These are phyloP conservation scores for Odontocolon sp. DNA, from an alignment of 2,888 invertebrate genomes.

Conservation along the genomic window DNA sequence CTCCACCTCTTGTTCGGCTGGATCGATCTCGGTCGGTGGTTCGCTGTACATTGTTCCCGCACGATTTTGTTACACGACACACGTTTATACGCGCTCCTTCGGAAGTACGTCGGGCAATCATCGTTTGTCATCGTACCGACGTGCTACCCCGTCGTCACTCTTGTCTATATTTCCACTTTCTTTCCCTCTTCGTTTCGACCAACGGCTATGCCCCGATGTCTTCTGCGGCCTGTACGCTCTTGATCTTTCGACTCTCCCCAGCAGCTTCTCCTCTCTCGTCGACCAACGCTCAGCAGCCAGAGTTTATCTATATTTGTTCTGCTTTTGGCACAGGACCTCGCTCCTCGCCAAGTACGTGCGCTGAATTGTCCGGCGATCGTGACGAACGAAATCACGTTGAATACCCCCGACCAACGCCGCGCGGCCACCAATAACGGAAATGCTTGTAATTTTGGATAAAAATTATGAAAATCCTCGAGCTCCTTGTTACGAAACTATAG, in stretches of 20 bases:
- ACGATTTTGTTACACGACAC: slow-evolving; percentile 18
- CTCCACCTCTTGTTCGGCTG: slow-evolving; percentile 12
- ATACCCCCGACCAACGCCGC: slow-evolving; percentile 11
- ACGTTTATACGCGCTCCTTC: slow-evolving; percentile 46
- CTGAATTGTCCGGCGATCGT: slow-evolving; percentile 60
- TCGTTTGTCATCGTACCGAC: slow-evolving; percentile 67
- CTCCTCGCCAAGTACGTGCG: slow-evolving; percentile 62
- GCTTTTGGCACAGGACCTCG: slow-evolving; percentile 57
- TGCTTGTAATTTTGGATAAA: too few relatives aligned
- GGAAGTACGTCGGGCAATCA: slow-evolving; percentile 69
- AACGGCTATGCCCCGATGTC: too few relatives aligned
- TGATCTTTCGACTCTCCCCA: slow-evolving; percentile 27
- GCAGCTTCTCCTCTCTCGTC: slow-evolving; percentile 6
- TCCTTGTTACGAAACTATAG: too few relatives aligned
- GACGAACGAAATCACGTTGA: slow-evolving; percentile 30
- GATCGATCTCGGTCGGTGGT: neutral
- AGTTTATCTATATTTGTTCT: slow-evolving; percentile 48
- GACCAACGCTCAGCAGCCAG: slow-evolving; percentile 14
- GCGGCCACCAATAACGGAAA: slow-evolving; percentile 16
- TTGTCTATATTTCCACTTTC: slow-evolving; percentile 1
- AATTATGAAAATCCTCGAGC: too few relatives aligned
- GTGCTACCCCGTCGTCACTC: slow-evolving; percentile 40
- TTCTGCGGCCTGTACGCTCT: slow-evolving; percentile 29
- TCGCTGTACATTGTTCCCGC: too few relatives aligned
- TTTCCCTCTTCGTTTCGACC: neutral